Evolutionary conservation across 2,888 invertebrate genomes (phyloP).

Genomic region (Pristionchus arcanus): DNA sequence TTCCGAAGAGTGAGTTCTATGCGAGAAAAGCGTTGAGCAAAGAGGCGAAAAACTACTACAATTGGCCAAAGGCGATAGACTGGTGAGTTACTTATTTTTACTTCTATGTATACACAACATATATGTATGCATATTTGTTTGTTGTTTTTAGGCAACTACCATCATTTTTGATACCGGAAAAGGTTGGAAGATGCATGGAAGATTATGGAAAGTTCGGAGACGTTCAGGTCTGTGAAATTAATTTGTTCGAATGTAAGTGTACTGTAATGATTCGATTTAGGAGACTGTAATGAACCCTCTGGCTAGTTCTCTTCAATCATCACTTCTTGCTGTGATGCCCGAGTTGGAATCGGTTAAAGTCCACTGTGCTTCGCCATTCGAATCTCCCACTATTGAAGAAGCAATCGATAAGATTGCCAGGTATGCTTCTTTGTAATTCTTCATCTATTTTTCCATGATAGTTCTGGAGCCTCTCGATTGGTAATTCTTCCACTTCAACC

Average conservation of each 20-base stretch:
- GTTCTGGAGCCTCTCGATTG: slow-evolving; percentile 33
- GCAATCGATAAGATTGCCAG: not conserved
- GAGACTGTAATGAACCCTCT: slow-evolving; percentile 46
- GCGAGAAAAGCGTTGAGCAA: slow-evolving; percentile 46
- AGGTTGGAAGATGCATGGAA: slow-evolving; percentile 53
- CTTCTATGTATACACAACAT: no score
- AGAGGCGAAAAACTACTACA: slow-evolving; percentile 46
- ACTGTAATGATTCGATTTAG: slow-evolving; percentile 20
- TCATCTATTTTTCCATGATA: not conserved
- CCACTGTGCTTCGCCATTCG: slow-evolving; percentile 52
- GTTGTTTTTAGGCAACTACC: slow-evolving; percentile 22
- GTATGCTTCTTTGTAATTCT: not conserved
- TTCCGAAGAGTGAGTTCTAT: slow-evolving; percentile 54
- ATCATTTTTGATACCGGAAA: slow-evolving; percentile 37
- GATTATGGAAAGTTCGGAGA: slow-evolving; percentile 53
- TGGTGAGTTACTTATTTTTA: slow-evolving; percentile 13
- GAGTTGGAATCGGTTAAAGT: slow-evolving; percentile 53
- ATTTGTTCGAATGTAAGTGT: not conserved
- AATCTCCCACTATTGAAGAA: slow-evolving; percentile 44
- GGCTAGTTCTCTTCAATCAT: not conserved
- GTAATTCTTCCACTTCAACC: slow-evolving; percentile 54
- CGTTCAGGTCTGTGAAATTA: slow-evolving; percentile 14
- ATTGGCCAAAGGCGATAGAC: slow-evolving; percentile 1
- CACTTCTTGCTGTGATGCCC: slow-evolving; percentile 41
- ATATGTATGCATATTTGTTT: not conserved